Base-by-base conservation (phyloP, 2,888 invertebrate species). In the Dilophus febrilis region DNA sequence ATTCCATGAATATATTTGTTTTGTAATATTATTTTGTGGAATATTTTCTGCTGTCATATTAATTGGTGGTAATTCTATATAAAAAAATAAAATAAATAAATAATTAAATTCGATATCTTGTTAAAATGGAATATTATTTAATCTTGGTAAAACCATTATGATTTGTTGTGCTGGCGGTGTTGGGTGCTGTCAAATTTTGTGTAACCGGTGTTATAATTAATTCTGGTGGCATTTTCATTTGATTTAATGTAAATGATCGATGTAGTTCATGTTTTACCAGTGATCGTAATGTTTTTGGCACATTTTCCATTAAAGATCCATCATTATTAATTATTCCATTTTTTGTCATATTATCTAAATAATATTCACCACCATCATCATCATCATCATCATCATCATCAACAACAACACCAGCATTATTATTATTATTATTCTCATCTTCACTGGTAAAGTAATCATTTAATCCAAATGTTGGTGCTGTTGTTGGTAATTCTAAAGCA, bases 401-500 rank as follows among this genome's bases (percentile, higher is more conserved):
- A 31, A 57, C 55, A 5, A 57, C 55, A 38, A 58, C 58, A 3
- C 50, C 13, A 2, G 17, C 7, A 26, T 48, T 49, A 18, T 35
- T 44, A 5, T 64, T 64, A 37, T 65, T 66, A 31, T 54, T 57
- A 3, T 67, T 65, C 49, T 73, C 72, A 40, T 71, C 74, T 47
- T 77, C 77, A 0, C 71, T 71, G 10, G 76, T 72, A 37, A 61
- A 42, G 22, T 16, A 40, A 27, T 34, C 30, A 6, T 40, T 64
- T 42, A 62, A 65, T 45, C 56, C 55, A 39, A 68, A 50, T 51
- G 77, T 77, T 3, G 74, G 77, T 55, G 77, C 77, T 8, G 77
- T 75, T 34, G 75, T 75, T 45, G 68, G 68, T 45, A 70, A 53
- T 45, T 69, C 69, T 47, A 70, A 55, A 1, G 61, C 59, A 14